Base-by-base conservation (phyloP, 2,113 vertebrate genomes). In the Equus przewalskii region DNA sequence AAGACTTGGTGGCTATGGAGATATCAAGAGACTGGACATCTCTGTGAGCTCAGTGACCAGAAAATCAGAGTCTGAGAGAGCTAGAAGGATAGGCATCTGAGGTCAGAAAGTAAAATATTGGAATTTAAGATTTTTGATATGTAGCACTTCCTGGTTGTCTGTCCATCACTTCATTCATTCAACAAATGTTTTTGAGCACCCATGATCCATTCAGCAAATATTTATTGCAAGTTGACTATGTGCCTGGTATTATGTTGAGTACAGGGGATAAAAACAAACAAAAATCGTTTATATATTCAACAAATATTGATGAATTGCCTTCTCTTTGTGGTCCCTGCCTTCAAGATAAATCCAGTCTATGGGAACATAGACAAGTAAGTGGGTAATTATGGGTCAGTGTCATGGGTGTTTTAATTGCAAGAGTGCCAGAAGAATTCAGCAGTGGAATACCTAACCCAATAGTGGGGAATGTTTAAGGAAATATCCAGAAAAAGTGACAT, bases 391-490 rank as follows among this genome's bases (percentile, higher is more conserved):
- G 72, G 9, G 58, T 67, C 12, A 60, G 8, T 75, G 83, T 54
- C 14, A 46, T 44, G 78, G 18, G 18, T 18, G 7, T 16, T 92
- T 78, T 91, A 33, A 89, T 56, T 95, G 33, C 26, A 70, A 72
- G 46, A 82, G 26, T 82, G 67, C 41, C 36, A 30, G 75, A 22
- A 14, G 28, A 84, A 62, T 88, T 60, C 10, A 44, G 62, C 51
- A 81, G 79, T 36, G 11, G 64, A 72, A 15, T 49, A 15, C 58
- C 56, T 69, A 56, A 22, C 4, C 56, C n/a, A 56, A 10, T 13
- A 62, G n/a, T 79, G 78, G 80, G 30, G 75, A 62, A 56, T 82
- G 11, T 76, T 30, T 89, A 92, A 80, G n/a, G 89, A 93, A 90
- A 54, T n/a, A 65, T 67, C 18, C 28, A 49, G 84, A 58, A 91